phyloP scores from a whole-genome alignment of 2,888 invertebrate species.

The Kryphioiulus occultus region DNA sequence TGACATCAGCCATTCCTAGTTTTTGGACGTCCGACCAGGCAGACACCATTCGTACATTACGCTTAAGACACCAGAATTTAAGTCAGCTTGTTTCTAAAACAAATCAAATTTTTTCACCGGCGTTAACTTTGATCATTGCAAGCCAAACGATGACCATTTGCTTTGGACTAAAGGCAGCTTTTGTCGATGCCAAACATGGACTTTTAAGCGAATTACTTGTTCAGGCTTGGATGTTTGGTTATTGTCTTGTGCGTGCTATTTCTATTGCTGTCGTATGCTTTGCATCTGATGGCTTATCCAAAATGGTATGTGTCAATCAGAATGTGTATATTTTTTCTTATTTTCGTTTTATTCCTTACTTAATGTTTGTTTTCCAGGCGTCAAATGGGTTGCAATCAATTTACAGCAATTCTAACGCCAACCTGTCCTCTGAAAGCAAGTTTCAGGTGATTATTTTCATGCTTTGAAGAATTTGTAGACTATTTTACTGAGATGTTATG shows the following conservation, averaged over 20 bases:
- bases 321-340: neutral
- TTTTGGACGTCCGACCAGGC: neutral
- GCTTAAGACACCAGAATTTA: neutral
- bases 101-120: neutral
- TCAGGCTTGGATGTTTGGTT: neutral
- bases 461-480: neutral
- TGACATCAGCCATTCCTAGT: neutral
- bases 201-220: neutral
- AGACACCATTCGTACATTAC: neutral
- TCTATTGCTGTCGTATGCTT: conserved; percentile 6
- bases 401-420: too few species aligned
- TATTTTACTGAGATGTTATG: too few species aligned
- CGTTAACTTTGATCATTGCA: neutral
- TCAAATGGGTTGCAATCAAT: neutral
- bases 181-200: neutral
- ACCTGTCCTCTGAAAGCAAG: neutral
- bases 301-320: neutral
- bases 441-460: neutral
- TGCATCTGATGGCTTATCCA: neutral
- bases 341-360: neutral
- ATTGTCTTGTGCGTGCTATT: neutral
- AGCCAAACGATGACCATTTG: neutral
- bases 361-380: neutral
- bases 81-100: neutral
- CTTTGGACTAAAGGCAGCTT: neutral